Evolutionary conservation across 2,888 invertebrate species (phyloP).

Genomic region (Ornithoptera alexandrae): DNA sequence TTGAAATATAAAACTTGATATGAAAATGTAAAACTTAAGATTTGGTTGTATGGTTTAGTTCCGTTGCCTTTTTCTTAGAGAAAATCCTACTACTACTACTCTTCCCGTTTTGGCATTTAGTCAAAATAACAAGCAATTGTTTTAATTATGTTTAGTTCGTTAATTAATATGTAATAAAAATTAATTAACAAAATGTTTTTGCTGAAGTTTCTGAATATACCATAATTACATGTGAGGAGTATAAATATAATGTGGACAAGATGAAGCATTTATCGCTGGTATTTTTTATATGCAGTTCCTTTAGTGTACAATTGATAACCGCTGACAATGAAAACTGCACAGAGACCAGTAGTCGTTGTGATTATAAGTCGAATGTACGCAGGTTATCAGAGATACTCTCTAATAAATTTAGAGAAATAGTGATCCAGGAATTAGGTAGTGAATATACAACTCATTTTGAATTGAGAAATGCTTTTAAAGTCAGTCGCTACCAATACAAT

Average conservation of each 20-base stretch:
- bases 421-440: slow-evolving; percentile 67
- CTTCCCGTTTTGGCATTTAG: slow-evolving; percentile 3
- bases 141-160: slow-evolving; percentile 13
- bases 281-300: slow-evolving; percentile 54
- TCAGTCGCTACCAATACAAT: slow-evolving; percentile 56
- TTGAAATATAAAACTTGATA: no score
- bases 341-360: slow-evolving; percentile 58
- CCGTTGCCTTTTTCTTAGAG: no score
- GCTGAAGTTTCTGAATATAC: slow-evolving; percentile 2
- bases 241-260: slow-evolving; percentile 44
- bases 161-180: slow-evolving; percentile 10
- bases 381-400: slow-evolving; percentile 60
- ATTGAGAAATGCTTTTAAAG: slow-evolving; percentile 63
- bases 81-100: no score
- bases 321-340: slow-evolving; percentile 67
- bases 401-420: slow-evolving; percentile 63
- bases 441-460: slow-evolving; percentile 67
- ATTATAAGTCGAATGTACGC: slow-evolving; percentile 62
- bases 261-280: slow-evolving; percentile 68
- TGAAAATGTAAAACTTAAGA: no score
- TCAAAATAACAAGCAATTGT: slow-evolving; percentile 6
- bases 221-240: slow-evolving; percentile 36
- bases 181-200: slow-evolving; percentile 10
- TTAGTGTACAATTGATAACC: slow-evolving; percentile 47
- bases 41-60: no score